phyloP scores from a whole-genome alignment of 2,797 vertebrate species.

The Limnodromus scolopaceus region DNA sequence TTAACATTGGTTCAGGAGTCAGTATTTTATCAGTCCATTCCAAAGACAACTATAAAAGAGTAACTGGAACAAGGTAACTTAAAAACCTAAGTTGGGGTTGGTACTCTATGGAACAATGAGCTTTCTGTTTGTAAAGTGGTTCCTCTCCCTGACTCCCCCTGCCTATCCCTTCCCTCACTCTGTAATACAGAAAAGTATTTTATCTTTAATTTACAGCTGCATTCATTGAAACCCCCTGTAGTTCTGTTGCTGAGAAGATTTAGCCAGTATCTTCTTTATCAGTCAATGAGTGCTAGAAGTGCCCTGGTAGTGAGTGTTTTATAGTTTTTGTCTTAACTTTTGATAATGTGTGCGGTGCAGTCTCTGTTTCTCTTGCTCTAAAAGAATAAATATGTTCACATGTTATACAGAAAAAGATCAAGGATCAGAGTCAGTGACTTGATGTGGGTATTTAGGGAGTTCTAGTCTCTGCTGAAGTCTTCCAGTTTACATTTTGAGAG shows the following conservation, averaged over 20 bases:
- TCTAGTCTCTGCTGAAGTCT: not conserved
- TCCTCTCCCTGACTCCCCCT: not conserved
- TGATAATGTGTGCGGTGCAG: not conserved
- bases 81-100: not conserved
- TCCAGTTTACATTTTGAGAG: not conserved
- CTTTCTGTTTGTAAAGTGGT: not conserved
- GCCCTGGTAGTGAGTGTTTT: rapidly evolving
- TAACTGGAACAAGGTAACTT: conserved; percentile 88
- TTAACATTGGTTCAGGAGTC: conserved; percentile 91
- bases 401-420: not conserved
- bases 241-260: not conserved
- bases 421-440: not conserved
- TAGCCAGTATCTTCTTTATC: not conserved
- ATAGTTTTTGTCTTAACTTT: not conserved
- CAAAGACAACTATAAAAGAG: conserved; percentile 89
- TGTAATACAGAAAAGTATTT: not conserved
- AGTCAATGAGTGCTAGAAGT: not conserved
- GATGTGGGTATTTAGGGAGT: not conserved
- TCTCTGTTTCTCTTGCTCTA: not conserved
- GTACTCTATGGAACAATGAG: not conserved
- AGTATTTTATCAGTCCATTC: conserved; percentile 91
- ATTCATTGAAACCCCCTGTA: not conserved
- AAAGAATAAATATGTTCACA: not conserved
- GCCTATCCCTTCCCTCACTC: not conserved
- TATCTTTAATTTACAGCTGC: not conserved